Evolutionary conservation across 2,888 invertebrate species (phyloP).

Genomic region (Cyclophora albipunctata): DNA sequence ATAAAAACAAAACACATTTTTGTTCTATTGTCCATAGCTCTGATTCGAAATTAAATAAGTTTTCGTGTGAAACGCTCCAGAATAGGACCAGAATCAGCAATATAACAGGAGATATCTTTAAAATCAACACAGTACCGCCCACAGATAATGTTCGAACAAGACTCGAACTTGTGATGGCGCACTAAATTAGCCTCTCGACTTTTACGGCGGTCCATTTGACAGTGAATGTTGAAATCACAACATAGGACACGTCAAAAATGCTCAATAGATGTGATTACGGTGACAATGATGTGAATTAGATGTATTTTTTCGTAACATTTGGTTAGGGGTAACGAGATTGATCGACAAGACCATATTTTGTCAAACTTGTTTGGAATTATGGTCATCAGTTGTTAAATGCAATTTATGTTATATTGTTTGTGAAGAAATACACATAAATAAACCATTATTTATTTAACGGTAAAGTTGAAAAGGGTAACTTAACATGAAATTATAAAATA

Average conservation of each 20-base stretch:
- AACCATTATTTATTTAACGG: no score
- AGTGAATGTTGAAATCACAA: constrained; percentile 41
- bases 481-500: no score
- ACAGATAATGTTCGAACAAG: constrained; percentile 50
- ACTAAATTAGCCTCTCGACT: constrained; percentile 56
- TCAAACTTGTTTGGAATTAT: constrained; percentile 2
- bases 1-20: no score
- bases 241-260: constrained; percentile 29
- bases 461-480: no score
- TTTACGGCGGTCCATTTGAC: constrained; percentile 58
- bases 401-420: no score
- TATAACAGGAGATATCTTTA: constrained; percentile 44
- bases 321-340: constrained; percentile 1
- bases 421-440: no score
- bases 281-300: constrained; percentile 22
- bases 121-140: constrained; percentile 56
- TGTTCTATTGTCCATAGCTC: neutral
- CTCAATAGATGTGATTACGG: constrained; percentile 40
- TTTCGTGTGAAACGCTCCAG: constrained; percentile 8
- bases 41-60: neutral
- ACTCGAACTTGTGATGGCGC: constrained; percentile 43
- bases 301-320: constrained; percentile 4
- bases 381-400: neutral
- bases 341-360: constrained; percentile 2
- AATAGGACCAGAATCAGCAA: constrained; percentile 27